Evolutionary conservation across 2,888 invertebrate species (phyloP).

Genomic region (Oligia fasciuncula): DNA sequence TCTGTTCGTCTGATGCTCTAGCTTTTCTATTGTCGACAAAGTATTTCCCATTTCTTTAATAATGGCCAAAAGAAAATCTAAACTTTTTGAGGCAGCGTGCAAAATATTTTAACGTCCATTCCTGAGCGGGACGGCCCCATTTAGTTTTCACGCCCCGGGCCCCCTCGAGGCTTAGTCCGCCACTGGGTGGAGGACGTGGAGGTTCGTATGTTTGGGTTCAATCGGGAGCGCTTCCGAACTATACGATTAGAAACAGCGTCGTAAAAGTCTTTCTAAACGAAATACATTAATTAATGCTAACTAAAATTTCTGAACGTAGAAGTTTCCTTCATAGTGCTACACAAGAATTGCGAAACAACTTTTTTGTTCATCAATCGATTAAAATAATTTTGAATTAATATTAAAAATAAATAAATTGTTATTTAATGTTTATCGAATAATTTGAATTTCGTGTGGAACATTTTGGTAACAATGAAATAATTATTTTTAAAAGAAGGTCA

Average conservation of each 20-base stretch:
- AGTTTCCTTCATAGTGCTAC: conserved; percentile 39
- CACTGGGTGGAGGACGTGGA: not conserved
- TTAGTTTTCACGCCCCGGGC: not conserved
- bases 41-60: no score
- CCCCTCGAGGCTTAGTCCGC: not conserved
- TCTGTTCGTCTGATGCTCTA: no score
- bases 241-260: not conserved
- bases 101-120: no score
- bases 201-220: not conserved
- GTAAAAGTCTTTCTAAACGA: conserved; percentile 13
- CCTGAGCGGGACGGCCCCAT: no score
- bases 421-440: not conserved
- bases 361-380: not conserved
- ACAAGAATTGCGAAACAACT: conserved; percentile 15
- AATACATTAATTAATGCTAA: not conserved
- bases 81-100: no score
- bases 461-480: not conserved
- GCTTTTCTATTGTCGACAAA: no score
- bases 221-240: not conserved
- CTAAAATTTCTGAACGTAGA: conserved; percentile 53
- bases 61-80: no score
- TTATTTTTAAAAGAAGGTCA: conserved; percentile 43
- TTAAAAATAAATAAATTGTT: not conserved
- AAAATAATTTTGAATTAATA: not conserved
- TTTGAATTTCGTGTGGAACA: not conserved